Evolutionary conservation across 1,140 invertebrate genomes (phyloP).

Genomic region (Drosophila nasuta): DNA sequence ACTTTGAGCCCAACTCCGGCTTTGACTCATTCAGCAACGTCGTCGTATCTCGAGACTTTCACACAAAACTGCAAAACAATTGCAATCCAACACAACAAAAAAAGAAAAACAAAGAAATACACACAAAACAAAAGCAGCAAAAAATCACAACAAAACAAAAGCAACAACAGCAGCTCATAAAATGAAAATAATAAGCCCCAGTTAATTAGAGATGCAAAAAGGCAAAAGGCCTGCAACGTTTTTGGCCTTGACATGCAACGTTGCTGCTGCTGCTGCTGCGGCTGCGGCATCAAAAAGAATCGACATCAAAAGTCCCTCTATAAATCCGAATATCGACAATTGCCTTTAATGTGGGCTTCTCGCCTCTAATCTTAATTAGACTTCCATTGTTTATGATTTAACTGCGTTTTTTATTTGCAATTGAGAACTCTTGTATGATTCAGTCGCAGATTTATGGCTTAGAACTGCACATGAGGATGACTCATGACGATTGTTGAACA

Average conservation of each 20-base stretch:
- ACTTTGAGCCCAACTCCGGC: constrained; percentile 55
- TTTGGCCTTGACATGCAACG: constrained; percentile 60
- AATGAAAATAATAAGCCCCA: constrained; percentile 27
- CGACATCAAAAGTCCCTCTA: background rate
- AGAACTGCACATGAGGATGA: constrained; percentile 5
- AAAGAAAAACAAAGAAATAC: constrained; percentile 20
- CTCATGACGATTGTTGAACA: background rate
- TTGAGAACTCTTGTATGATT: constrained; percentile 1
- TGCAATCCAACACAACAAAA: constrained; percentile 18
- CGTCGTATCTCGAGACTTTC: constrained; percentile 54
- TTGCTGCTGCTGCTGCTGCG: background rate
- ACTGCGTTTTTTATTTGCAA: constrained; percentile 7
- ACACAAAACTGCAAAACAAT: constrained; percentile 63
- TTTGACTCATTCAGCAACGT: constrained; percentile 42
- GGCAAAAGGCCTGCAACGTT: constrained; percentile 35
- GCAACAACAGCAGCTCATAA: too few species aligned
- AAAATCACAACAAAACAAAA: constrained; percentile 21
- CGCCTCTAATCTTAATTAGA: constrained; percentile 17
- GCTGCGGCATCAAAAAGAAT: background rate
- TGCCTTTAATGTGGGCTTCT: constrained; percentile 13
- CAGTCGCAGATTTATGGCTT: constrained; percentile 16
- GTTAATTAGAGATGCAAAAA: constrained; percentile 69
- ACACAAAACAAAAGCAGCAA: constrained; percentile 11
- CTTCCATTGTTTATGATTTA: constrained; percentile 25
- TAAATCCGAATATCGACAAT: constrained; percentile 30